Evolutionary conservation across 1,140 invertebrate genomes (phyloP), one percentile per base, ranked within the genome.

Genomic region (Magallana ariakensis): DNA sequence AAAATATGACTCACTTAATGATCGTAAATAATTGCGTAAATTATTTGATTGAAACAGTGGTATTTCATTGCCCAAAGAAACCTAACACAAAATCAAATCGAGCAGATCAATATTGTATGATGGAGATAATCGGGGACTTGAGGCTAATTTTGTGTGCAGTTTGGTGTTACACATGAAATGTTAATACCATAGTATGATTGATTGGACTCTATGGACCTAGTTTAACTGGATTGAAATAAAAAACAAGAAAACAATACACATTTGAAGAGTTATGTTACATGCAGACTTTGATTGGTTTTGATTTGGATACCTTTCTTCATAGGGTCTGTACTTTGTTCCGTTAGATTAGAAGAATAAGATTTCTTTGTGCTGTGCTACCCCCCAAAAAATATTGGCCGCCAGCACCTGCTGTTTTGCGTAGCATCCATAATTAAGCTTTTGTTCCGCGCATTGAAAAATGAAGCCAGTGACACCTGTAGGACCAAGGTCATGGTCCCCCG

Each of bases 351-450:
- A 11, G 33, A 70, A 70, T 33, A 26, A 70, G 15, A 26, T 13
- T 70, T 70, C 7, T 70, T 70, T 70, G 66, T 70, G 66, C 33
- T 26, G 19, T 70, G 66, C 22, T 26, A 13, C 16, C 58, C 13
- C 13, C 22, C 22, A 22, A 70, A 26, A 70, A 70, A 11, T 33
- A 33, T 26, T 11, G 66, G 8, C 66, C 22, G 22, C 66, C 19
- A 19, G 33, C 66, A 70, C 66, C 66, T 70, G 66, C 66, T 62
- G 66, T 4, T 70, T 70, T 70, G 33, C 66, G 11, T 26, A 70
- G 19, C 66, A 70, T 70, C 66, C 66, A 70, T 70, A 70, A 70
- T 70, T 9, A 70, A 26, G 19, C 66, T 70, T 70, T 70, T 70
- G 66, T 70, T 70, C 66, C 22, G 66, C 33, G 3, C 22, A 22